Evolutionary conservation across 64 coral and sea anemone species (phyloP).

Genomic region (Actinia equina): DNA sequence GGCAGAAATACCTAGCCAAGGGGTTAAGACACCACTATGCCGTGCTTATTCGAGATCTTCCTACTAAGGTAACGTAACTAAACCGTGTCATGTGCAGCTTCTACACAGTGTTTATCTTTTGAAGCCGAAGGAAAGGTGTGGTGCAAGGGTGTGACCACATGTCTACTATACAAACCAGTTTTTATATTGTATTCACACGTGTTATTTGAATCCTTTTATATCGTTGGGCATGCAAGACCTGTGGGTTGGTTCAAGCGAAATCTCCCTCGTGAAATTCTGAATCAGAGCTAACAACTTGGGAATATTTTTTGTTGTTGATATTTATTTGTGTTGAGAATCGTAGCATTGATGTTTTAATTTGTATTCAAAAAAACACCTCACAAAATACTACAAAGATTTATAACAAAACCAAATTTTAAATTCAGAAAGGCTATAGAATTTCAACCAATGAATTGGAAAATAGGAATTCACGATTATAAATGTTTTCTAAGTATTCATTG

Average conservation of each 20-base stretch:
- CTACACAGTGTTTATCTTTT: background rate
- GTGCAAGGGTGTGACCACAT: background rate
- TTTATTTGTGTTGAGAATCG: too few relatives aligned
- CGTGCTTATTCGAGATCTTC: slow-evolving; percentile 55
- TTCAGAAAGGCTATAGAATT: too few relatives aligned
- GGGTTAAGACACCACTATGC: slow-evolving; percentile 44
- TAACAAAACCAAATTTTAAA: too few relatives aligned
- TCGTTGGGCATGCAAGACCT: background rate
- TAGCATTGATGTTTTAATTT: too few relatives aligned
- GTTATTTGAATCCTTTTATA: background rate
- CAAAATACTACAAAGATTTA: too few relatives aligned
- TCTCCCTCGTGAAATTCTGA: too few relatives aligned
- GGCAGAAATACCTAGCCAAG: slow-evolving; percentile 44
- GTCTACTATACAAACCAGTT: background rate
- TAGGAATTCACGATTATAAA: background rate
- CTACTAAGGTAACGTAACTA: slow-evolving; percentile 39
- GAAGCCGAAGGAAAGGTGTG: background rate
- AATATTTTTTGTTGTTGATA: too few relatives aligned
- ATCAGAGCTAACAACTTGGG: too few relatives aligned
- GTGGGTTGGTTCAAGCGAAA: background rate
- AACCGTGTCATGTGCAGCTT: background rate
- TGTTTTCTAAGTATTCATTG: background rate
- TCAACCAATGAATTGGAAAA: too few relatives aligned
- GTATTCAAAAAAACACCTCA: too few relatives aligned
- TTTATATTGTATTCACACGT: background rate